phyloP scores from a whole-genome alignment of 2,888 invertebrate genomes.

The Tryphoninae sp. region DNA sequence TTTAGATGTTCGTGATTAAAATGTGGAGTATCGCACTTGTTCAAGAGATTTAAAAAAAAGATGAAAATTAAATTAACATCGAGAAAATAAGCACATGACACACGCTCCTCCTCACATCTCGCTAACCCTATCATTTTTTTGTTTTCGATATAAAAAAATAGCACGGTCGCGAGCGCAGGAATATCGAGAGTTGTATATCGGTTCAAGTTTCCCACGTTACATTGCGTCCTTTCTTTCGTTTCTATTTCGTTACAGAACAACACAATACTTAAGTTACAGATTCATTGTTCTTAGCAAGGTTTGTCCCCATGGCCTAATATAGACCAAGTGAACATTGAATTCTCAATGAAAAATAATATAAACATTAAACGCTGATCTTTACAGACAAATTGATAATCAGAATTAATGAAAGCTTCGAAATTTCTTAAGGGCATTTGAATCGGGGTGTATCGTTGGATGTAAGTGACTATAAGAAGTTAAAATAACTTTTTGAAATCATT shows the following conservation, averaged over 20 bases:
- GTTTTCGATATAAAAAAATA: conserved; percentile 78
- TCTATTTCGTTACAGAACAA: conserved; percentile 36
- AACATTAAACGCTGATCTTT: conserved; percentile 37
- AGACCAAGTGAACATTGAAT: conserved; percentile 60
- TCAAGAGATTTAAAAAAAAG: conserved; percentile 16
- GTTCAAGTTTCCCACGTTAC: conserved; percentile 58
- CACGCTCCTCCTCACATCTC: conserved; percentile 66
- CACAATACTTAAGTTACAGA: conserved; percentile 52
- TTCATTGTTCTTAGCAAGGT: conserved; percentile 51
- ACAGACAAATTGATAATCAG: conserved; percentile 18
- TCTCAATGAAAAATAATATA: conserved; percentile 12
- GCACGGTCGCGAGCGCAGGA: conserved; percentile 73
- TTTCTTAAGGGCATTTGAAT: conserved; percentile 28
- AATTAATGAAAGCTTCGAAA: conserved; percentile 49
- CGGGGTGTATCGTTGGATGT: conserved; percentile 16
- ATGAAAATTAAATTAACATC: not conserved
- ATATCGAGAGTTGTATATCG: conserved; percentile 61
- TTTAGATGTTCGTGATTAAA: conserved; percentile 33
- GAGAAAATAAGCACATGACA: conserved; percentile 73
- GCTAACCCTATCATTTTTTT: conserved; percentile 47
- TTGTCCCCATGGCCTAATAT: conserved; percentile 61
- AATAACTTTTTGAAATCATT: conserved; percentile 39
- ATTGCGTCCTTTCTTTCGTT: conserved; percentile 45
- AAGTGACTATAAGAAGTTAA: conserved; percentile 2
- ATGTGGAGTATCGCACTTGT: conserved; percentile 47